Conservation (phyloP, 23 tunicate genomes). For the Clavelina lepadiformis region DNA sequence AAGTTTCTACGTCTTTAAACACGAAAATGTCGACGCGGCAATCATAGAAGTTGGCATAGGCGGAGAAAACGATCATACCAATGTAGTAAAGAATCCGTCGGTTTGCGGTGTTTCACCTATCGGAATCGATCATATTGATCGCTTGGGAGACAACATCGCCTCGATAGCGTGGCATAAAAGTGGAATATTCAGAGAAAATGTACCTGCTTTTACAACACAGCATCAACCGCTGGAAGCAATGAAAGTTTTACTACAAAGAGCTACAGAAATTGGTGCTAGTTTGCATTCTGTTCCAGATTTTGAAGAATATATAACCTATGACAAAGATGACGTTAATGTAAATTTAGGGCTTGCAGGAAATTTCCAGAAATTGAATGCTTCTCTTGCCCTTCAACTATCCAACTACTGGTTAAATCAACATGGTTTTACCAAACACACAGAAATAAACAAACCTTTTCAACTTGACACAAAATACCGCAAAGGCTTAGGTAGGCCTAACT, state of each 20-base stretch:
- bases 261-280: conserved; percentile 21
- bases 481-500: conserved; percentile 37
- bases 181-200: conserved; percentile 77
- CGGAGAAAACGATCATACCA: conserved; percentile 81
- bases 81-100: conserved; percentile 46
- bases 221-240: conserved; percentile 54
- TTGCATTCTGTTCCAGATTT: conserved; percentile 40
- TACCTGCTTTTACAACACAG: conserved; percentile 59
- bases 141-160: conserved; percentile 66
- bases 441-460: neutral
- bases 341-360: conserved; percentile 56
- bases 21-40: conserved; percentile 73
- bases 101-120: conserved; percentile 80
- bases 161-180: conserved; percentile 93
- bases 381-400: conserved; percentile 60
- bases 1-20: conserved; percentile 72
- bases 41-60: conserved; percentile 96
- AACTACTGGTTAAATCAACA: conserved; percentile 50
- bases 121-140: conserved; percentile 67
- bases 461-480: conserved; percentile 1
- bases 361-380: conserved; percentile 73
- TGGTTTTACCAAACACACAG: neutral
- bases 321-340: neutral
- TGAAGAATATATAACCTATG: neutral
- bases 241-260: conserved; percentile 49